Evolutionary conservation across 2,113 vertebrate species (phyloP), one percentile per base, ranked within the genome.

Genomic region (Salvelinus alpinus): DNA sequence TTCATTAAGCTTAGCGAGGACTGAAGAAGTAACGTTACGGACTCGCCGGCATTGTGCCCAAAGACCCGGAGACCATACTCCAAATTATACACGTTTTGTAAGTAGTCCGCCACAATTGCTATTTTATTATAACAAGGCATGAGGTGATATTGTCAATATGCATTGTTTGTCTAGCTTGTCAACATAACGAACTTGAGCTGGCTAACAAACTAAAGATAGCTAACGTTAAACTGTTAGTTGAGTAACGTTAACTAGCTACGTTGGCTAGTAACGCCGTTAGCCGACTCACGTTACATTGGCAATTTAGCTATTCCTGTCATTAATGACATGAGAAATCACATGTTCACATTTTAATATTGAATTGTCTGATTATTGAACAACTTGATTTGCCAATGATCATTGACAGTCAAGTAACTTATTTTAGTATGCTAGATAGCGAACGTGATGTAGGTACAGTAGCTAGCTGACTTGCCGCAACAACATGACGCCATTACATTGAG

Each of bases 231-330:
- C 62, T 62, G 6, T 16, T 22, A 34, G 31, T 34, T 34, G 31
- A 34, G 31, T 34, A 34, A 34, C 31, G 73, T n/a, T 31, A 24
- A 88, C 88, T 90, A 90, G 87, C 84, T 87, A 74, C 84, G 66
- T 16, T 51, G 11, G 48, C 16, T 54, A 54, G 48, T 11, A 9
- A 44, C 48, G 31, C 6, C 31, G 51, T 14, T 54, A 54, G 13
- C 5, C 13, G 16, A 18, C 51, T 18, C 12, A 54, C 51, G 16
- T 54, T 54, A 54, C 12, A 54, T 54, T 54, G 16, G 5, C 51
- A 54, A 54, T 54, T 1, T 5, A 44, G 38, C 38, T 12, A 18
- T 54, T 14, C 51, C 51, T 54, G 51, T 54, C 51, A 54, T 14
- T 54, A 44, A 11, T 18, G 14, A 16, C 51, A 54, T 54, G 3